These are phyloP conservation scores for Gorsachius goisagi DNA, from an alignment of 2,113 vertebrate species.

Conservation along the genomic window DNA sequence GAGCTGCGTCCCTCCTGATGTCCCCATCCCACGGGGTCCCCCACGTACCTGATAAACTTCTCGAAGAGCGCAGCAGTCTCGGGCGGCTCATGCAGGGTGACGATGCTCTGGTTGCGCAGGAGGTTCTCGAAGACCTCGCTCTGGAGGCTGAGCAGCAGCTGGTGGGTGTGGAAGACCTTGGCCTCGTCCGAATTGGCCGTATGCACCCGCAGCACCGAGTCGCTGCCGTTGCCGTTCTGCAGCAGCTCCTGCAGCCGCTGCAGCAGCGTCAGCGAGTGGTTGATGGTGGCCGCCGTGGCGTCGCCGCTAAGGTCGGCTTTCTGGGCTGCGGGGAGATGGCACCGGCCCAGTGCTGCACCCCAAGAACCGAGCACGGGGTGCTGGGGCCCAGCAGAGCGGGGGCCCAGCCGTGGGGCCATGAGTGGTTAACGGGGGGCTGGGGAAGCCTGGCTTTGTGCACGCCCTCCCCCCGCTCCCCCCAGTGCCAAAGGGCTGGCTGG, in stretches of 20 bases:
- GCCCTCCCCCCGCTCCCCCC: not conserved
- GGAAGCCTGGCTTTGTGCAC: not conserved
- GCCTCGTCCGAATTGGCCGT: conserved; percentile 82
- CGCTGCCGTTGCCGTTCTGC: conserved; percentile 84
- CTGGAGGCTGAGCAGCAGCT: conserved; percentile 89
- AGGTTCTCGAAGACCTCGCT: conserved; percentile 83
- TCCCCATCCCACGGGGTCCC: not conserved
- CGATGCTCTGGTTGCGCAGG: conserved; percentile 77
- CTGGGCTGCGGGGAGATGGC: conserved; percentile 69
- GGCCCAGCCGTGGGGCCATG: accelerated
- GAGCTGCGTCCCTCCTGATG: not conserved
- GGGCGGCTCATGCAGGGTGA: conserved; percentile 76
- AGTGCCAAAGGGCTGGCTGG: not conserved
- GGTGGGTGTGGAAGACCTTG: conserved; percentile 85
- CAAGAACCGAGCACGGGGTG: accelerated
- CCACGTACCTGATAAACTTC: conserved; percentile 87
- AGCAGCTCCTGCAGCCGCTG: conserved; percentile 86
- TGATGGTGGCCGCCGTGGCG: conserved; percentile 74
- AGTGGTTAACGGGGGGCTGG: accelerated
- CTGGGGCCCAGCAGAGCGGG: not conserved
- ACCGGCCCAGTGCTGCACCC: not conserved
- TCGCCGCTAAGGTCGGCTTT: conserved; percentile 70
- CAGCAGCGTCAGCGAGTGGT: conserved; percentile 84
- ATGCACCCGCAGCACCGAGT: conserved; percentile 84
- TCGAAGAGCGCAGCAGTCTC: conserved; percentile 86